These are phyloP conservation scores for Rhinichthys osculus DNA, from an alignment of 2,797 vertebrate species.

Conservation along the genomic window DNA sequence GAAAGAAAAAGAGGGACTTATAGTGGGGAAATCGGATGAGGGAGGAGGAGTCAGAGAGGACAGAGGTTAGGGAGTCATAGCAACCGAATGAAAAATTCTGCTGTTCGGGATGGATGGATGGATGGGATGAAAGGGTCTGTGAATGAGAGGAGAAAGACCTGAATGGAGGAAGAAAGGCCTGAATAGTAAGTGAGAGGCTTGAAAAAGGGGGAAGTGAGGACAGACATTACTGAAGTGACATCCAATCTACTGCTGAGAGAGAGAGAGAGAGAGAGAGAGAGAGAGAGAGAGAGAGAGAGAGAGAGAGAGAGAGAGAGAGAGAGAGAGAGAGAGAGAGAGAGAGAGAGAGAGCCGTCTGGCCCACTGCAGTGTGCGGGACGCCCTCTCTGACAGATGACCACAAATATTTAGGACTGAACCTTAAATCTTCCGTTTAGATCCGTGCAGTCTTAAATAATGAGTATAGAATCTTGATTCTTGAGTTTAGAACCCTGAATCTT, in stretches of 20 bases:
- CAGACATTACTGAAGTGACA: slow-evolving; percentile 7
- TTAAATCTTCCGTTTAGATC: neutral
- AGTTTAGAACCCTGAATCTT: neutral
- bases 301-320: too few relatives aligned
- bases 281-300: too few relatives aligned
- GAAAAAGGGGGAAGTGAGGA: slow-evolving; percentile 24
- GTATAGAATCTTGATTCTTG: neutral
- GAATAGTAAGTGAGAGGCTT: slow-evolving; percentile 48
- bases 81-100: slow-evolving; percentile 38
- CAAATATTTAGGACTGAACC: neutral
- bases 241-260: neutral
- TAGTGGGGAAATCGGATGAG: slow-evolving; percentile 20
- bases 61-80: slow-evolving; percentile 45
- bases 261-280: neutral
- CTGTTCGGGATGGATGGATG: slow-evolving; percentile 27
- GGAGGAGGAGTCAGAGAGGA: slow-evolving; percentile 13
- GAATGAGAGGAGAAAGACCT: slow-evolving; percentile 32
- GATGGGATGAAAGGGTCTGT: slow-evolving; percentile 25
- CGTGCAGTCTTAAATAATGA: neutral
- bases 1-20: slow-evolving; percentile 4
- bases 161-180: slow-evolving; percentile 29
- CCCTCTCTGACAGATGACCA: neutral
- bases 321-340: too few relatives aligned
- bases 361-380: neutral
- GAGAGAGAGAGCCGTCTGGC: neutral